Evolutionary conservation across 2,797 vertebrate genomes (phyloP).

Genomic region (Anniella stebbinsi): DNA sequence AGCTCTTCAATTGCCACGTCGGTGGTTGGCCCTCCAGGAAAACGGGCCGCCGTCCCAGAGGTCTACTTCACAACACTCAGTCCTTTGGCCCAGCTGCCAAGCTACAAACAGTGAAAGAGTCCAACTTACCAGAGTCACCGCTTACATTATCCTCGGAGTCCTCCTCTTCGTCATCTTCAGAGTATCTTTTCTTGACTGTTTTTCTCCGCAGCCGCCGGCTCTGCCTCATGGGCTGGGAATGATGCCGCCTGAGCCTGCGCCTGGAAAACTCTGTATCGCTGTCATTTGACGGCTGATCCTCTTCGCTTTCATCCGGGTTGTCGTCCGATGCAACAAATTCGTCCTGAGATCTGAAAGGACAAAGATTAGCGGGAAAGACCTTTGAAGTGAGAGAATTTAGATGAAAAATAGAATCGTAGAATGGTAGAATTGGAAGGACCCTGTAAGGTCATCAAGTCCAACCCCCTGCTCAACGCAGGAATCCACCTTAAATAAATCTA

Average conservation of each 20-base stretch:
- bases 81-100: background rate
- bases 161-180: constrained; percentile 93
- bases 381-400: accelerated
- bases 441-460: no score
- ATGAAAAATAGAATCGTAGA: no score
- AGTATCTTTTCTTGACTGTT: constrained; percentile 83
- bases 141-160: constrained; percentile 87
- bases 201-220: constrained; percentile 81
- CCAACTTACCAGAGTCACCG: constrained; percentile 79
- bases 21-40: background rate
- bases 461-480: no score
- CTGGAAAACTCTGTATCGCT: constrained; percentile 86
- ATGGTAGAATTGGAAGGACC: no score
- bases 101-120: background rate
- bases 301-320: constrained; percentile 88
- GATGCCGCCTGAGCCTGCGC: constrained; percentile 78
- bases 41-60: background rate
- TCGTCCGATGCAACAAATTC: constrained; percentile 91
- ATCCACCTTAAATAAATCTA: no score
- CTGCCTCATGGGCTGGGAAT: constrained; percentile 78
- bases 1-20: background rate
- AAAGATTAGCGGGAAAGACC: background rate
- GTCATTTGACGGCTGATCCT: constrained; percentile 85
- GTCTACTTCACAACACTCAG: background rate
- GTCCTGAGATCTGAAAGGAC: constrained; percentile 87